Conservation (phyloP, 1,140 invertebrate species). For the Phocides pigmalion region DNA sequence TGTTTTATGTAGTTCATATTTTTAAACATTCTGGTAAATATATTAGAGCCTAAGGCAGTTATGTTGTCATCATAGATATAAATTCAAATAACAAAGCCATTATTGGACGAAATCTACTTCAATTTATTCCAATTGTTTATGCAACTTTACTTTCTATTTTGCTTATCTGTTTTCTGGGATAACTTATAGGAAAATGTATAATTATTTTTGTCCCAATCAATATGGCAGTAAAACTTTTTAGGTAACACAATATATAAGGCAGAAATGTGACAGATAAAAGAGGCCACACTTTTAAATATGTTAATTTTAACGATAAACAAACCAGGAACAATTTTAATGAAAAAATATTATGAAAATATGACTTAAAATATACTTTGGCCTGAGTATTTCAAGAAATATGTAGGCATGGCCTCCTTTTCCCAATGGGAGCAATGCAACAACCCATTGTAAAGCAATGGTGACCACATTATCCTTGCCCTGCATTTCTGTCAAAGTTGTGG, state of each 20-base stretch:
- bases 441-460: background rate
- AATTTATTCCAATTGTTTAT: no score
- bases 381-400: background rate
- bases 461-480: no score
- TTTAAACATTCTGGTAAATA: no score
- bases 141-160: no score
- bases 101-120: no score
- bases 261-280: constrained; percentile 58
- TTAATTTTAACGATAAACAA: constrained; percentile 21
- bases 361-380: no score
- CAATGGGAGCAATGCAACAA: constrained; percentile 3
- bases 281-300: constrained; percentile 52
- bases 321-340: constrained; percentile 51
- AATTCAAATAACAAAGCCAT: no score
- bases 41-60: no score
- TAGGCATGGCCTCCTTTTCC: constrained; percentile 59
- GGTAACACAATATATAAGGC: constrained; percentile 19
- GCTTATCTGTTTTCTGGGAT: no score
- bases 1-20: no score
- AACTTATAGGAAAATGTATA: background rate
- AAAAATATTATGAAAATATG: background rate
- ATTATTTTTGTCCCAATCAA: background rate
- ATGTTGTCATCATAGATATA: no score
- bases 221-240: background rate
- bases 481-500: no score